These are phyloP conservation scores for Nebria brevicollis DNA, from an alignment of 2,888 invertebrate species.

Conservation along the genomic window DNA sequence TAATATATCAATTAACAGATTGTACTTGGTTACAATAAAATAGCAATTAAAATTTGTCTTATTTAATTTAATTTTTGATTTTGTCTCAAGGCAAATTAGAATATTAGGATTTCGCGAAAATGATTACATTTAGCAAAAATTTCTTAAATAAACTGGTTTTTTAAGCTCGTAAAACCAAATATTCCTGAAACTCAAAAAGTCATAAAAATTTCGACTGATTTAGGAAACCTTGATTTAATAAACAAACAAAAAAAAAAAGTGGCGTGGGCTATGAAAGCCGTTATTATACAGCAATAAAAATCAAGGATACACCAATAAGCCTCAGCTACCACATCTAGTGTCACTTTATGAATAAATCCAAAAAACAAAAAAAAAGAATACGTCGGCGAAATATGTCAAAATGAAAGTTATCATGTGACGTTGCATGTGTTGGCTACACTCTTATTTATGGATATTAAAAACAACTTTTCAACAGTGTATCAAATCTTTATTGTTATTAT, in stretches of 20 bases:
- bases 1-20: too few species aligned
- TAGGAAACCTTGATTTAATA: not conserved
- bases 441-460: not conserved
- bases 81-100: not conserved
- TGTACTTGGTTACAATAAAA: too few species aligned
- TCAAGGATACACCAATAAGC: slow-evolving; percentile 10
- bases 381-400: not conserved
- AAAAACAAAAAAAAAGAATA: not conserved
- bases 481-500: not conserved
- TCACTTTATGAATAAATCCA: not conserved
- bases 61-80: not conserved
- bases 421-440: not conserved
- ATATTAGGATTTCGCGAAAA: not conserved
- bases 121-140: not conserved
- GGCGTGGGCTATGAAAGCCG: not conserved
- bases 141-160: slow-evolving; percentile 28
- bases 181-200: slow-evolving; percentile 3
- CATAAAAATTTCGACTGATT: not conserved
- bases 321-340: not conserved
- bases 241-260: not conserved
- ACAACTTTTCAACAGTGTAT: not conserved
- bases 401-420: not conserved
- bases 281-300: not conserved
- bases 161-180: slow-evolving; percentile 35
- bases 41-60: too few species aligned